Conservation (phyloP, 2,888 invertebrate genomes). For the Drosophila multiciliata region DNA sequence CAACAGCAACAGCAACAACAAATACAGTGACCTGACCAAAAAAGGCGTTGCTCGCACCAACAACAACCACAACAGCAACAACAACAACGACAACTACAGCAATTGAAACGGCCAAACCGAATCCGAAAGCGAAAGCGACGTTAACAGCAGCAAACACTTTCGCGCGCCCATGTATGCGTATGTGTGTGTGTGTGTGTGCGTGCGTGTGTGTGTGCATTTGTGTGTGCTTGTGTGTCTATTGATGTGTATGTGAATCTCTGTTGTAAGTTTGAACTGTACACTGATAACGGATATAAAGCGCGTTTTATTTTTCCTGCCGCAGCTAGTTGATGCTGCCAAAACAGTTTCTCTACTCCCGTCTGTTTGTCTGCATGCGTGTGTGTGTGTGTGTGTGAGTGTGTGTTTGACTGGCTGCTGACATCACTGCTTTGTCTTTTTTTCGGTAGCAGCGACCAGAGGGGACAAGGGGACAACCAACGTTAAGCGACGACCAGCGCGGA, state of each 20-base stretch:
- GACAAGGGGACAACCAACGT: constrained; percentile 18
- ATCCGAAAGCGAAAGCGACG: constrained; percentile 65
- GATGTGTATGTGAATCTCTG: constrained; percentile 35
- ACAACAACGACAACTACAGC: constrained; percentile 18
- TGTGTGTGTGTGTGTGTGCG: constrained; percentile 16
- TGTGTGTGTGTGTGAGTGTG: neutral
- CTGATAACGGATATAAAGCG: constrained; percentile 66
- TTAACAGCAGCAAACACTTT: constrained; percentile 51
- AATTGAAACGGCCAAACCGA: constrained; percentile 20
- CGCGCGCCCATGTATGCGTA: constrained; percentile 27
- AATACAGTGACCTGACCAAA: constrained; percentile 16
- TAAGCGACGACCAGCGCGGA: constrained; percentile 13
- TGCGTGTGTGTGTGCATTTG: constrained; percentile 4
- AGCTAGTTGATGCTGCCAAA: constrained; percentile 34
- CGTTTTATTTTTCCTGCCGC: constrained; percentile 43
- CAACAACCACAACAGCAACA: constrained; percentile 27
- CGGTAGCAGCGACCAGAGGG: constrained; percentile 4
- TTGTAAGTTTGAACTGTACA: constrained; percentile 39
- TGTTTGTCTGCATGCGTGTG: neutral
- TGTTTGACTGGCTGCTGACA: constrained; percentile 45
- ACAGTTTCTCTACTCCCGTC: constrained; percentile 39
- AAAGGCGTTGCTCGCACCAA: constrained; percentile 29
- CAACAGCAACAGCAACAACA: constrained; percentile 30
- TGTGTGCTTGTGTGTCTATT: constrained; percentile 2
- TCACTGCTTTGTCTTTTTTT: constrained; percentile 42